Evolutionary conservation across 2,797 vertebrate species (phyloP).

Genomic region (Eulemur albifrons): DNA sequence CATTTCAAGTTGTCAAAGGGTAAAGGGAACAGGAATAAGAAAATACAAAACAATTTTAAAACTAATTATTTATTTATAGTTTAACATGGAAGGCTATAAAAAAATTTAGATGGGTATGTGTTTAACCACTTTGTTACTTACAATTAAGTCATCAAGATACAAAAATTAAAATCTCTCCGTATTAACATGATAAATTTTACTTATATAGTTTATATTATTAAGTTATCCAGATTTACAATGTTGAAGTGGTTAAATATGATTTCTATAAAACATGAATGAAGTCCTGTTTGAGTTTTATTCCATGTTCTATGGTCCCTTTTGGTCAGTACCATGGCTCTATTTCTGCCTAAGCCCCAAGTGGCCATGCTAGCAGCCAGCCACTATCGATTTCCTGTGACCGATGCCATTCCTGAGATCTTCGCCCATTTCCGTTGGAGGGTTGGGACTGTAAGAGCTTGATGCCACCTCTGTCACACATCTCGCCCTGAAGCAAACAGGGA

Average conservation of each 20-base stretch:
- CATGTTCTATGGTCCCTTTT: slow-evolving; percentile 88
- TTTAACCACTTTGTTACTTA: slow-evolving; percentile 91
- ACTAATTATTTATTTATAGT: slow-evolving; percentile 86
- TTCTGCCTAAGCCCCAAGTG: slow-evolving; percentile 95
- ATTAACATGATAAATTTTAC: slow-evolving; percentile 81
- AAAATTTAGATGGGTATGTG: slow-evolving; percentile 86
- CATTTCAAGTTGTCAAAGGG: slow-evolving; percentile 98
- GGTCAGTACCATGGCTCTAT: slow-evolving; percentile 94
- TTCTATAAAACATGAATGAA: slow-evolving; percentile 83
- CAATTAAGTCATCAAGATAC: slow-evolving; percentile 85
- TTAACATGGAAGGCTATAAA: slow-evolving; percentile 87
- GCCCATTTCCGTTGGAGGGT: slow-evolving; percentile 96
- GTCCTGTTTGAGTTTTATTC: slow-evolving; percentile 84
- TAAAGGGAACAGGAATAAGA: slow-evolving; percentile 94
- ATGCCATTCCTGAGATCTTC: slow-evolving; percentile 99
- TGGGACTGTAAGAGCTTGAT: slow-evolving; percentile 99
- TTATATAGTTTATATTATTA: slow-evolving; percentile 84
- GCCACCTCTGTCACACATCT: slow-evolving; percentile 99
- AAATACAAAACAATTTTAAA: slow-evolving; percentile 96
- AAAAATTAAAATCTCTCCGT: slow-evolving; percentile 82
- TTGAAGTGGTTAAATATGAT: slow-evolving; percentile 86
- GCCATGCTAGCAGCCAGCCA: slow-evolving; percentile 94
- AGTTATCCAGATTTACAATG: slow-evolving; percentile 85
- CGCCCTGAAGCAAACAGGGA: slow-evolving; percentile 99
- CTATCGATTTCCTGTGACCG: slow-evolving; percentile 98